A percentile compares a stretch with the other conserved stretches of the same genome.
These are phyloP conservation scores for Merodon equestris DNA, from an alignment of 2,888 invertebrate genomes.

Conservation along the genomic window DNA sequence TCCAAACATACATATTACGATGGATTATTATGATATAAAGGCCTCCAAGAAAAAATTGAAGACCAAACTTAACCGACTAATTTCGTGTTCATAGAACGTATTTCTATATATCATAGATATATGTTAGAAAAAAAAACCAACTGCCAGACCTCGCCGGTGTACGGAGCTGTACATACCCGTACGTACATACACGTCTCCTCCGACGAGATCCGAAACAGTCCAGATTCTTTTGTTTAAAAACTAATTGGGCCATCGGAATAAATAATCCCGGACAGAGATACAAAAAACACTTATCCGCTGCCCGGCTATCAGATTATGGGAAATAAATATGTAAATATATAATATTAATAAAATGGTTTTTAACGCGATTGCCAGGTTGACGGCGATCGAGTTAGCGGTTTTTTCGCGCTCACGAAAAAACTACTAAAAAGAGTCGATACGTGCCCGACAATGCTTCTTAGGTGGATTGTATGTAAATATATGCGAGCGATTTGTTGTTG, in stretches of 20 bases:
- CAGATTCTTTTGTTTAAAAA: slow-evolving; percentile 11
- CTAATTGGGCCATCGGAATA: slow-evolving; percentile 40
- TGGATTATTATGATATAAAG: not conserved
- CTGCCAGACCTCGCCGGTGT: slow-evolving; percentile 80
- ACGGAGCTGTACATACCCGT: slow-evolving; percentile 57
- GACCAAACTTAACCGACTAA: slow-evolving; percentile 59
- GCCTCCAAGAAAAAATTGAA: slow-evolving; percentile 54
- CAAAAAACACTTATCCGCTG: slow-evolving; percentile 11
- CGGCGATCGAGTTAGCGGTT: slow-evolving; percentile 47
- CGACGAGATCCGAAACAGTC: slow-evolving; percentile 56
- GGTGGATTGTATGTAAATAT: slow-evolving; percentile 64
- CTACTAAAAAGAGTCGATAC: slow-evolving; percentile 49
- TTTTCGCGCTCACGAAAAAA: slow-evolving; percentile 54
- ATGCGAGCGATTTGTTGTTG: slow-evolving; percentile 14
- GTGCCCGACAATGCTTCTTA: slow-evolving; percentile 63
- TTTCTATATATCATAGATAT: slow-evolving; percentile 99
- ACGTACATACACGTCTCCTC: slow-evolving; percentile 62
- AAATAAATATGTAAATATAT: slow-evolving; percentile 65
- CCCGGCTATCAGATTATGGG: slow-evolving; percentile 46
- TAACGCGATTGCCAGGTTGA: slow-evolving; percentile 54
- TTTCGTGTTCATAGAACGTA: slow-evolving; percentile 95
- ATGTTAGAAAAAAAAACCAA: slow-evolving; percentile 86
- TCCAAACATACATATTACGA: not conserved
- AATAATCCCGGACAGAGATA: slow-evolving; percentile 21
- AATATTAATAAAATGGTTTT: slow-evolving; percentile 62